Evolutionary conservation across 2,113 vertebrate species (phyloP).

Genomic region (Sorex fumeus): DNA sequence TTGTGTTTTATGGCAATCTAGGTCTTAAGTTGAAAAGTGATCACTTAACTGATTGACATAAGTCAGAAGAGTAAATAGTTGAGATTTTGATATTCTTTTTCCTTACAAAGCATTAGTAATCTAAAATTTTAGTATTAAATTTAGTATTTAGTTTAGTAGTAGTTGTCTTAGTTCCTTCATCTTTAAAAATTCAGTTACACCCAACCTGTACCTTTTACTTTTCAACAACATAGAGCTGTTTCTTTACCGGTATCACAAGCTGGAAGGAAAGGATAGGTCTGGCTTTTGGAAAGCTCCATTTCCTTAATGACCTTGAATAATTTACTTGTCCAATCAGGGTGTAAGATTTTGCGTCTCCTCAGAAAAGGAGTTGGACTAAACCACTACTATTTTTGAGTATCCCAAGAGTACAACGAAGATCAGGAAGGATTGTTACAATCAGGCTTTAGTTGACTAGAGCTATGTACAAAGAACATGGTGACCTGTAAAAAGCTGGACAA

Average conservation of each 20-base stretch:
- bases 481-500: neutral
- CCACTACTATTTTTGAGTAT: neutral
- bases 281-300: neutral
- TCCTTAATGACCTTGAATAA: neutral
- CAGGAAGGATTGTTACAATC: neutral
- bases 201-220: neutral
- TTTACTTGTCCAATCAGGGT: neutral
- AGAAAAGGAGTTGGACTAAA: neutral
- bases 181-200: neutral
- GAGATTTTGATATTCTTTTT: neutral
- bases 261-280: neutral
- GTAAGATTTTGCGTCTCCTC: neutral
- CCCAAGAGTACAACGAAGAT: neutral
- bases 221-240: neutral
- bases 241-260: neutral
- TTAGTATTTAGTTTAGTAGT: too few relatives aligned
- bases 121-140: neutral
- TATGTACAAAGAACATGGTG: neutral
- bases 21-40: neutral
- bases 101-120: neutral
- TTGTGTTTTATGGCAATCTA: neutral
- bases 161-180: neutral
- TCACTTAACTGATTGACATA: neutral
- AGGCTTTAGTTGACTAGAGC: neutral
- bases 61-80: conserved; percentile 2